Conservation (phyloP, 2,113 vertebrate genomes). For the Sinosuthora webbiana region DNA sequence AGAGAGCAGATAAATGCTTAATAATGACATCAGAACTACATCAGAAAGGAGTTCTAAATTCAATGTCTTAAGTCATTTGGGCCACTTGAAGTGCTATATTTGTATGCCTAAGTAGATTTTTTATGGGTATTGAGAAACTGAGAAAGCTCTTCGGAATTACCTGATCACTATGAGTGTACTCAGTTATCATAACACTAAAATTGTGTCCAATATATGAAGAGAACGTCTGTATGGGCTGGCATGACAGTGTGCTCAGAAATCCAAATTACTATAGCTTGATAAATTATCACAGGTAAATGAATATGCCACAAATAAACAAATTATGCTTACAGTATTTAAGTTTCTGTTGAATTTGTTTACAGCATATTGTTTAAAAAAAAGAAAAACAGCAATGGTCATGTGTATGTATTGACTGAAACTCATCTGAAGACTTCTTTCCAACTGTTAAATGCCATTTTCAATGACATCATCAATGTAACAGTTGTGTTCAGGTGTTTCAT, state of each 20-base stretch:
- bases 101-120: background rate
- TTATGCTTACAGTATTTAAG: background rate
- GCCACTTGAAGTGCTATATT: background rate
- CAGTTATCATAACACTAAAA: background rate
- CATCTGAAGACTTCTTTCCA: background rate
- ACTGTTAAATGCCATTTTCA: slow-evolving; percentile 9
- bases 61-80: background rate
- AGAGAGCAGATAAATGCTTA: background rate
- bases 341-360: background rate
- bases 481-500: background rate
- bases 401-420: background rate
- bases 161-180: background rate
- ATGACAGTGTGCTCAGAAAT: background rate
- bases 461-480: background rate
- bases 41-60: background rate
- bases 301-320: background rate
- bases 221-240: background rate
- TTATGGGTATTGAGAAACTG: background rate
- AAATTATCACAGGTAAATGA: background rate
- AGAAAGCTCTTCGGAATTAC: background rate
- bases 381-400: background rate
- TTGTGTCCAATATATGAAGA: background rate
- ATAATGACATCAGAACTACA: background rate
- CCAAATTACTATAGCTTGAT: background rate
- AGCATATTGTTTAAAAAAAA: background rate